phyloP scores from a whole-genome alignment of 1,140 invertebrate genomes.

The Catajapyx aquilonaris region DNA sequence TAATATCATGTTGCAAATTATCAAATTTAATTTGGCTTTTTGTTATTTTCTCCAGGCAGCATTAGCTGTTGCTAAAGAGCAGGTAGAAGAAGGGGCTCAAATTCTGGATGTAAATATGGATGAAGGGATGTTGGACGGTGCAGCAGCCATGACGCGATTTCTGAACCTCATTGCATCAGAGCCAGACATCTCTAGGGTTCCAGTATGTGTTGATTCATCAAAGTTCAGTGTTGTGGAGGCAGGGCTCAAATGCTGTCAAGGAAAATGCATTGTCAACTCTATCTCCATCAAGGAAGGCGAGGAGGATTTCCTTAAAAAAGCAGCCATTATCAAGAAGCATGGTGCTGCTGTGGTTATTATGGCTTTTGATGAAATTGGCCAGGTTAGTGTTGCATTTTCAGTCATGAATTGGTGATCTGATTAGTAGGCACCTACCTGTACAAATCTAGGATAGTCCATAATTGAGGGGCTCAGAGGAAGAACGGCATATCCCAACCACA shows the following conservation, averaged over 20 bases:
- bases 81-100: conserved; percentile 40
- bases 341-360: conserved; percentile 37
- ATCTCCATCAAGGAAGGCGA: conserved; percentile 33
- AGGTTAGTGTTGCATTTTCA: too few species aligned
- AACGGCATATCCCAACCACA: too few species aligned
- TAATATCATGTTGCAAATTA: too few species aligned
- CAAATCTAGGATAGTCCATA: too few species aligned
- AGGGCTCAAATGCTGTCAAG: conserved; percentile 34
- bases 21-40: too few species aligned
- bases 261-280: conserved; percentile 39
- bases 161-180: conserved; percentile 34
- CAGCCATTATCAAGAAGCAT: conserved; percentile 21
- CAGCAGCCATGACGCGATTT: conserved; percentile 32
- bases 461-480: too few species aligned
- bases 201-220: conserved; percentile 36
- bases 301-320: conserved; percentile 29
- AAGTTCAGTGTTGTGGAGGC: conserved; percentile 31
- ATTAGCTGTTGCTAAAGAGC: conserved; percentile 29
- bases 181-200: conserved; percentile 33
- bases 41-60: conserved; percentile 23
- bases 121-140: conserved; percentile 37
- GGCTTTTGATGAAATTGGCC: conserved; percentile 32
- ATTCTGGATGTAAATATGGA: conserved; percentile 42
- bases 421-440: too few species aligned
- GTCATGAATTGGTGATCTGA: too few species aligned